A percentile compares a stretch with the other conserved stretches of the same genome.
phyloP scores from a whole-genome alignment of 2,888 invertebrate species.

The Lasioglossum vierecki region DNA sequence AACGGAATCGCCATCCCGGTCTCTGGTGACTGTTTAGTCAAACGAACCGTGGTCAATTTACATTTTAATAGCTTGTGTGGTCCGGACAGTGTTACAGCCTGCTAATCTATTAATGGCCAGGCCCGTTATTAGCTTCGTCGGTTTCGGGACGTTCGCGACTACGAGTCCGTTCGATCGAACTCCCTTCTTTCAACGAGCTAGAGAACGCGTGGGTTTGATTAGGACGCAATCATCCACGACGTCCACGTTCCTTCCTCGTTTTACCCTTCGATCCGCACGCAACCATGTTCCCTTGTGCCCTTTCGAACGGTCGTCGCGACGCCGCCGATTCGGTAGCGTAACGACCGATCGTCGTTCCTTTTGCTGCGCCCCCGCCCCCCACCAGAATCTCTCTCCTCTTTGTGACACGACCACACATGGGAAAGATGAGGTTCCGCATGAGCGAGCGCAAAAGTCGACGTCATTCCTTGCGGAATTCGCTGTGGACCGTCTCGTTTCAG shows the following conservation, averaged over 20 bases:
- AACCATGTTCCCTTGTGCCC: slow-evolving; percentile 39
- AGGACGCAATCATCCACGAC: slow-evolving; percentile 67
- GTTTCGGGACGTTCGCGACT: neutral
- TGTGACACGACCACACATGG: slow-evolving; percentile 64
- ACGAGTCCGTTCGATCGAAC: neutral
- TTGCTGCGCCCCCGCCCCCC: slow-evolving; percentile 33
- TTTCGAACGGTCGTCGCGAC: slow-evolving; percentile 32
- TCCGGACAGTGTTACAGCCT: slow-evolving; percentile 42
- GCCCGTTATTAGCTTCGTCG: neutral
- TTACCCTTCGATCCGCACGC: slow-evolving; percentile 24
- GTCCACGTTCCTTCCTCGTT: slow-evolving; percentile 48
- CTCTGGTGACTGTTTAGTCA: slow-evolving; percentile 79
- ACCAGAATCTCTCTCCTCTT: slow-evolving; percentile 52
- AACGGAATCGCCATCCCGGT: slow-evolving; percentile 49
- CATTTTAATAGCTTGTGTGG: slow-evolving; percentile 76
- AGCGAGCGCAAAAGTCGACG: slow-evolving; percentile 65
- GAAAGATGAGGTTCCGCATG: slow-evolving; percentile 64
- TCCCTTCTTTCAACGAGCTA: slow-evolving; percentile 11
- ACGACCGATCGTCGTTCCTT: slow-evolving; percentile 64
- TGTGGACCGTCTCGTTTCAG: slow-evolving; percentile 38
- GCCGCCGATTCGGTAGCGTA: slow-evolving; percentile 61
- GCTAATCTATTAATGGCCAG: slow-evolving; percentile 40
- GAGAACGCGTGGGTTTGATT: slow-evolving; percentile 52
- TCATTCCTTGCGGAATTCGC: slow-evolving; percentile 68
- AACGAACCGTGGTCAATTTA: slow-evolving; percentile 80